A percentile compares a stretch with the other conserved stretches of the same genome.
Evolutionary conservation across 2,888 invertebrate species (phyloP).

Genomic region (Girardia tigrina): DNA sequence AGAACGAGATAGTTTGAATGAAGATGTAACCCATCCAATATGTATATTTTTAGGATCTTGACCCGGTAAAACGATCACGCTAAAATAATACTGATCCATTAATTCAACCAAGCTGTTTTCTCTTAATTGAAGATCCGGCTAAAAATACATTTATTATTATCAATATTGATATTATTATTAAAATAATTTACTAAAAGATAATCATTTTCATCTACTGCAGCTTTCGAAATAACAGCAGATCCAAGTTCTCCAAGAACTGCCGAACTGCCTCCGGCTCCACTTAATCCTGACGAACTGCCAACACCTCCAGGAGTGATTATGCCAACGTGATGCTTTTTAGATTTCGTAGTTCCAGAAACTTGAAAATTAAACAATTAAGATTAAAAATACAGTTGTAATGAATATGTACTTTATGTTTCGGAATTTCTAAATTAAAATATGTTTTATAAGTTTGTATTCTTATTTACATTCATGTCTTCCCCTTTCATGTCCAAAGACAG

Average conservation of each 20-base stretch:
- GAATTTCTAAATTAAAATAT: too few relatives aligned
- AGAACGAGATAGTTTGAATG: conserved; percentile 61
- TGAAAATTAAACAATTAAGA: too few relatives aligned
- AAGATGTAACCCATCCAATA: conserved; percentile 97
- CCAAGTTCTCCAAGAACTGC: background rate
- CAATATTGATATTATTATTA: too few relatives aligned
- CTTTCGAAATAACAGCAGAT: background rate
- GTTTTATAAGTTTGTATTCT: too few relatives aligned
- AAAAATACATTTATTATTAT: background rate
- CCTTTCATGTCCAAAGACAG: too few relatives aligned
- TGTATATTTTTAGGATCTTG: conserved; percentile 83
- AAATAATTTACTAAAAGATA: background rate
- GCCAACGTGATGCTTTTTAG: background rate
- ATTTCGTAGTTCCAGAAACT: background rate
- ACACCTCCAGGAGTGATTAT: background rate
- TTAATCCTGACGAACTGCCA: background rate
- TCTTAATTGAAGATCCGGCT: conserved; percentile 38
- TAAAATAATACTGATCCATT: conserved; percentile 93
- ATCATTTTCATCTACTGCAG: background rate
- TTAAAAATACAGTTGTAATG: too few relatives aligned
- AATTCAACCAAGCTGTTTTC: conserved; percentile 45
- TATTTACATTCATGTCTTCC: too few relatives aligned
- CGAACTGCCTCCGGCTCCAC: background rate
- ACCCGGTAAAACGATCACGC: conserved; percentile 70
- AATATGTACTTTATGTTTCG: too few relatives aligned